phyloP scores from a whole-genome alignment of 2,113 vertebrate species.

The Tiliqua scincoides region DNA sequence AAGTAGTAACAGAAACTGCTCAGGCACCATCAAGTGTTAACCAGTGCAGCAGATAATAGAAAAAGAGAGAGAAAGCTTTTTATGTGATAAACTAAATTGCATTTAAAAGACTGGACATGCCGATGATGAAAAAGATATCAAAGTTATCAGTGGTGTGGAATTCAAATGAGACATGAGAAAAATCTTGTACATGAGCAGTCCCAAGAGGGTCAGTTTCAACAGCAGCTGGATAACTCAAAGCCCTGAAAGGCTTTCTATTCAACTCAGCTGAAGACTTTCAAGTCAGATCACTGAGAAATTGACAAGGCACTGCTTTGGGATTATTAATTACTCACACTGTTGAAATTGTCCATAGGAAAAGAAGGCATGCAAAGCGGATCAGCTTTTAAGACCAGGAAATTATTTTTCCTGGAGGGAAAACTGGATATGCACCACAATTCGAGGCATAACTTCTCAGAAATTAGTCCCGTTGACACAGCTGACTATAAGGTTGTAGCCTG shows the following conservation, averaged over 20 bases:
- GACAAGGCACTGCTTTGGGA: not conserved
- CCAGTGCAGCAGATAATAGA: not conserved
- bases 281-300: not conserved
- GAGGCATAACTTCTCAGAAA: not conserved
- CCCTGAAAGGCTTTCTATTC: not conserved
- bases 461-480: no score
- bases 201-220: not conserved
- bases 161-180: not conserved
- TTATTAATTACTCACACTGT: not conserved
- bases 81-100: not conserved
- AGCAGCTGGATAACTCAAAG: not conserved
- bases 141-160: slow-evolving; percentile 13
- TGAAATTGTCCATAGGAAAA: not conserved
- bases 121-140: slow-evolving; percentile 11
- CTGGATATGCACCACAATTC: not conserved
- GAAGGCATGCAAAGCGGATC: not conserved
- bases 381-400: not conserved
- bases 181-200: not conserved
- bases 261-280: not conserved
- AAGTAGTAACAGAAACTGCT: not conserved
- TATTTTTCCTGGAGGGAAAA: not conserved
- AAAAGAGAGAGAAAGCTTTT: not conserved
- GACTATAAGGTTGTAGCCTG: no score
- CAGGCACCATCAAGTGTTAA: not conserved
- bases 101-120: not conserved